Evolutionary conservation across 1,140 invertebrate genomes (phyloP), one percentile per base, ranked within the genome.

Genomic region (Brachionus calyciflorus): DNA sequence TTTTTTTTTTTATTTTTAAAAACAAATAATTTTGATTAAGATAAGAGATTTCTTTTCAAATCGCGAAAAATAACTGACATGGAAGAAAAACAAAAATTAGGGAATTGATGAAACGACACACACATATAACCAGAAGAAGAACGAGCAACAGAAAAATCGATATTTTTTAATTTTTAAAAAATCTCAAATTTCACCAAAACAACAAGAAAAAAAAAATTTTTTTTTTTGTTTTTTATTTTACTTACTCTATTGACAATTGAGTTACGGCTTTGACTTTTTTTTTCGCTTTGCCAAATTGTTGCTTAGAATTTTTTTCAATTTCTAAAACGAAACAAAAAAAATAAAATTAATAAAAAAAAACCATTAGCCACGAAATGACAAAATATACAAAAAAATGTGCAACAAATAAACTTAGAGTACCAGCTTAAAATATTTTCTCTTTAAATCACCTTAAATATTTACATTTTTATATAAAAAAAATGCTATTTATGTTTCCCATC

Each of bases 371-470:
- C 44, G 14, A 4, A 46, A n/a, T n/a, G n/a, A n/a, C n/a, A n/a
- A n/a, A 7, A 14, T 14, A 37, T 9, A 37, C 19, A 53, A 21
- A 53, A 26, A 26, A 53, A 21, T 7, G 49, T 21, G 10, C 3
- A 14, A 17, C 3, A 49, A 17, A 49, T 55, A 2, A 26, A 55
- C 21, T 28, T 65, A 65, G 24, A 65, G 60, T 65, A 65, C 60
- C 60, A 65, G 60, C 60, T 65, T 65, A 65, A 46, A 46, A 46
- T 46, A 46, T 46, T 46, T 46, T n/a, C n/a, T n/a, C n/a, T 46
- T 46, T 14, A 46, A 14, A 65, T 65, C 60, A 65, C 60, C 60
- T 65, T 65, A 65, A 65, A 65, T 65, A 65, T 65, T 65, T 65
- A 65, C 60, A 65, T 65, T 65, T 12, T 46, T 46, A 12, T 14